These are phyloP conservation scores for Mallotus villosus DNA, from an alignment of 2,797 vertebrate species.

Conservation along the genomic window DNA sequence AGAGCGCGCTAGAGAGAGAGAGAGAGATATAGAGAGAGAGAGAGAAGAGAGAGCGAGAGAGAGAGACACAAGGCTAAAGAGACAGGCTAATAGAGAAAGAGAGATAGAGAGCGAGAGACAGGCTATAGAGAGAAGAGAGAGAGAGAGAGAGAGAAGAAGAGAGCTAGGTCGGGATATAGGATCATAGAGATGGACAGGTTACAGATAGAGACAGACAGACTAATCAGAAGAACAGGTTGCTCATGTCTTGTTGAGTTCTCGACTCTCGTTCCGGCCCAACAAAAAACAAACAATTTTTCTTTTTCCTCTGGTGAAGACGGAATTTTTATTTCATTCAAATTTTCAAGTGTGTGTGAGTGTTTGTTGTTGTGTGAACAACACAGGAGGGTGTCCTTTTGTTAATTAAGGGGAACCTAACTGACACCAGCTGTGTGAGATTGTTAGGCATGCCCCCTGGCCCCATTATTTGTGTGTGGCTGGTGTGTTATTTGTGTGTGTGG, in stretches of 20 bases:
- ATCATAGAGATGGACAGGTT: too few relatives aligned
- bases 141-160: too few relatives aligned
- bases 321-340: constrained; percentile 13
- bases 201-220: too few relatives aligned
- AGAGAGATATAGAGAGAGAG: constrained; percentile 20
- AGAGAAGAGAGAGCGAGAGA: background rate
- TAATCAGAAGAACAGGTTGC: too few relatives aligned
- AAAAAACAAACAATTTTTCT: too few relatives aligned
- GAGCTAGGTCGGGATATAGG: background rate
- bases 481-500: background rate
- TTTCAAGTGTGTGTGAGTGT: background rate
- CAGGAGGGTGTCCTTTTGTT: constrained; percentile 46
- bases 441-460: constrained; percentile 45
- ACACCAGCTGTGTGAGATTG: constrained; percentile 56
- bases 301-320: constrained; percentile 16
- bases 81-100: too few relatives aligned
- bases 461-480: constrained; percentile 27
- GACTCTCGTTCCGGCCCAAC: too few relatives aligned
- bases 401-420: constrained; percentile 58
- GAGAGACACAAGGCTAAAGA: too few relatives aligned
- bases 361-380: background rate
- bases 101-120: too few relatives aligned
- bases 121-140: too few relatives aligned
- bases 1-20: background rate
- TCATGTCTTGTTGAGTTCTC: too few relatives aligned